Evolutionary conservation across 2,113 vertebrate species (phyloP).

Genomic region (Himantopus leucocephalus): DNA sequence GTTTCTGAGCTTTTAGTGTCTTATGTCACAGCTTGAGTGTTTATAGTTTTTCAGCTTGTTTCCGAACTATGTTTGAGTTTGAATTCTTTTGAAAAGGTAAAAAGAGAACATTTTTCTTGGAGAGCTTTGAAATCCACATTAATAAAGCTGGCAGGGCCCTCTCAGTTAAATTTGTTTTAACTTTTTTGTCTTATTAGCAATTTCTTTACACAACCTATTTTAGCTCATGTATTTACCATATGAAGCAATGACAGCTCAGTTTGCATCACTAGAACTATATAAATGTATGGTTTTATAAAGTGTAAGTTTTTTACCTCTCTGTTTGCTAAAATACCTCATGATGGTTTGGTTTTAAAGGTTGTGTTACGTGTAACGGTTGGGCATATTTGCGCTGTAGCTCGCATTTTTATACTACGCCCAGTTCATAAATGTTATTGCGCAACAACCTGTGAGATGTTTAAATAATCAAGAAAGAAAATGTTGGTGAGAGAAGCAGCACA

Average conservation of each 20-base stretch:
- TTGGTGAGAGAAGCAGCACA: neutral
- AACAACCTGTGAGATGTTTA: neutral
- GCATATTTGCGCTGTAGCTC: neutral
- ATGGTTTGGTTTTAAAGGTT: constrained; percentile 4
- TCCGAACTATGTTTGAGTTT: neutral
- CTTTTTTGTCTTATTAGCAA: constrained; percentile 25
- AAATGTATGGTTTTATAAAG: neutral
- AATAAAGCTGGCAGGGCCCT: constrained; percentile 6
- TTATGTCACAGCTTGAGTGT: constrained; percentile 23
- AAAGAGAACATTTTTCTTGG: constrained; percentile 44
- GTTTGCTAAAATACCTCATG: constrained; percentile 13
- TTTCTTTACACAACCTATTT: constrained; percentile 40
- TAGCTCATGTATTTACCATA: constrained; percentile 13
- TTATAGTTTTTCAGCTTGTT: constrained; percentile 33
- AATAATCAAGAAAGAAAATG: neutral
- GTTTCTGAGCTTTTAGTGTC: neutral
- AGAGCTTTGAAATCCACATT: constrained; percentile 42
- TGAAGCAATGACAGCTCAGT: neutral
- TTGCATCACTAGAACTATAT: neutral
- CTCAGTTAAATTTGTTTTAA: constrained; percentile 22
- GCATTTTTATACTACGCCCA: neutral
- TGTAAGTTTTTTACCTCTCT: neutral
- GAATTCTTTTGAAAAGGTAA: constrained; percentile 27
- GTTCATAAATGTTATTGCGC: neutral
- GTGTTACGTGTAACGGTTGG: neutral